A percentile compares a stretch with the other conserved stretches of the same genome.
Conservation (phyloP, 2,797 vertebrate species). For the Xenentodon cancila region DNA sequence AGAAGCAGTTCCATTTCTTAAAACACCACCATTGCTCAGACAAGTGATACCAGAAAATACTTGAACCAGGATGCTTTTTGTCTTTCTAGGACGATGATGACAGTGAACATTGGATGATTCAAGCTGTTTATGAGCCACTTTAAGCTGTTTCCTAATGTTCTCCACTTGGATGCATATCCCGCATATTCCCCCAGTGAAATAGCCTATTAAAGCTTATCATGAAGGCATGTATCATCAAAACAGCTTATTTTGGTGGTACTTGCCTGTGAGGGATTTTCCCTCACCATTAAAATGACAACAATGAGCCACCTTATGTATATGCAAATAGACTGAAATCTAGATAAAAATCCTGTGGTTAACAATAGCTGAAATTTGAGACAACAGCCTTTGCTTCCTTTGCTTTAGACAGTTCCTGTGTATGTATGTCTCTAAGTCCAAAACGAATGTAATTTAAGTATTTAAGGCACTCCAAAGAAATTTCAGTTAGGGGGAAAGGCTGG, state of each 20-base stretch:
- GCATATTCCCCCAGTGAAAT: conserved; percentile 69
- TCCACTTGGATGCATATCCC: conserved; percentile 63
- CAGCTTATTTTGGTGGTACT: conserved; percentile 57
- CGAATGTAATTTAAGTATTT: no score
- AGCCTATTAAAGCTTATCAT: conserved; percentile 78
- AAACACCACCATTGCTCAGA: conserved; percentile 24
- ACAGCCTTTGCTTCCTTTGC: conserved; percentile 23
- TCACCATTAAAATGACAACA: conserved; percentile 69
- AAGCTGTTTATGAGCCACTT: conserved; percentile 72
- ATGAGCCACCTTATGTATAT: conserved; percentile 67
- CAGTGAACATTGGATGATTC: conserved; percentile 48
- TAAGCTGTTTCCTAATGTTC: conserved; percentile 71
- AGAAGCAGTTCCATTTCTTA: conserved; percentile 33
- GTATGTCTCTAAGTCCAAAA: conserved; percentile 26
- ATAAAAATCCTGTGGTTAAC: conserved; percentile 36
- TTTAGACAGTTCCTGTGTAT: conserved; percentile 43
- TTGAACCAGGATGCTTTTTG: conserved; percentile 56
- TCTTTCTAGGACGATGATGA: conserved; percentile 57
- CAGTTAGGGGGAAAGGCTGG: no score
- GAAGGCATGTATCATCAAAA: conserved; percentile 75
- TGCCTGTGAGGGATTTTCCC: conserved; percentile 59
- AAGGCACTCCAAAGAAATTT: no score
- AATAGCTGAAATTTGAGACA: conserved; percentile 46
- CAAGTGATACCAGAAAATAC: conserved; percentile 27
- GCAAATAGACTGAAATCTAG: conserved; percentile 63